Evolutionary conservation across 2,113 vertebrate genomes (phyloP), one percentile per base, ranked within the genome.

Genomic region (Grus americana): DNA sequence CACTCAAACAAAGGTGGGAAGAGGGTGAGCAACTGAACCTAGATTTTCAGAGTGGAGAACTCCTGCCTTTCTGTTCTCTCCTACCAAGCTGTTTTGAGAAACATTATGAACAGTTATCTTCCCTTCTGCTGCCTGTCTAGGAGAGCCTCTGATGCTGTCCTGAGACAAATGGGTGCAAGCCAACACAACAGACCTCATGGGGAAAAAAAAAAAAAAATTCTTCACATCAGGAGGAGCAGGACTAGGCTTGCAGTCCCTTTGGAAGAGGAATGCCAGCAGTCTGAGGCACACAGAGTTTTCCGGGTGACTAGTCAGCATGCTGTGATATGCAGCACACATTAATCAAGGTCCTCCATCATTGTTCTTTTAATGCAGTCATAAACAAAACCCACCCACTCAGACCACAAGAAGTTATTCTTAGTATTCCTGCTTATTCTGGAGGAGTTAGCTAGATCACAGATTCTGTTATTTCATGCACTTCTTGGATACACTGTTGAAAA

Each of bases 241-340:
- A 76, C 30, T 38, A 66, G 32, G 8, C 21, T 73, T 42, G 7
- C 11, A 52, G 12, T 44, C 22, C 12, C 18, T 52, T 61, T 49
- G 44, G n/a, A 83, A 70, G 18, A 57, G 16, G n/a, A 67, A 81
- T 52, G 8, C 18, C 40, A 58, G 49, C 14, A 80, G 46, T 10
- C n/a, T 42, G 22, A 88, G 46, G 21, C 49, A 70, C 15, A 30
- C 3, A n/a, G 34, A 46, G 32, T 22, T 40, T 24, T n/a, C 29
- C 4, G 3, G 24, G 40, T 92, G 26, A 71, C 2, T 12, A 72
- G 34, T 17, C 14, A 88, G 30, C 29, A 65, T 18, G 21, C 18
- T 83, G 58, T 0, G 0, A 62, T 42, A 44, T 0, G 1, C n/a
- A 70, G 29, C 18, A 57, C 3, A 42, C 27, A 16, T n/a, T 59